Evolutionary conservation across 2,797 vertebrate genomes (phyloP).

Genomic region (Enteromius radiatus): DNA sequence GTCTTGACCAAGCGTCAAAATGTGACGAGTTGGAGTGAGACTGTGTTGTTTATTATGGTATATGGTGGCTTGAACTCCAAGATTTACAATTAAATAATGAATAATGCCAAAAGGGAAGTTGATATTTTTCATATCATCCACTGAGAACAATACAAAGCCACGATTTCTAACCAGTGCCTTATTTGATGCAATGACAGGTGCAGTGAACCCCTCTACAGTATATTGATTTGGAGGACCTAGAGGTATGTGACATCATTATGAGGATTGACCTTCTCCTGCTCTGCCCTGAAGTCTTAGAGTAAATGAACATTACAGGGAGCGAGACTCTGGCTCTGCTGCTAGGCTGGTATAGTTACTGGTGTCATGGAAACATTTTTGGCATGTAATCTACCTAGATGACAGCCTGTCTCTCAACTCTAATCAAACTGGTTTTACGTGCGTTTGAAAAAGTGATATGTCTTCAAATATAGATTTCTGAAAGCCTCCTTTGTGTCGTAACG

Average conservation of each 20-base stretch:
- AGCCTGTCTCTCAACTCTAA: conserved; percentile 64
- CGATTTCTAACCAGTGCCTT: conserved; percentile 69
- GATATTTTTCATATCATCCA: conserved; percentile 76
- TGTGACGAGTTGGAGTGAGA: too few relatives aligned
- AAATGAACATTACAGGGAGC: conserved; percentile 53
- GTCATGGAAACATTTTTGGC: conserved; percentile 73
- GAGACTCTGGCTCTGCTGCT: conserved; percentile 41
- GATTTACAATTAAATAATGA: conserved; percentile 66
- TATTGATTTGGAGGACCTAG: conserved; percentile 81
- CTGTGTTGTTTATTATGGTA: background rate
- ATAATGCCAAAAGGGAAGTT: conserved; percentile 70
- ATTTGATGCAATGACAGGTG: conserved; percentile 77
- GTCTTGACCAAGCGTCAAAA: too few relatives aligned
- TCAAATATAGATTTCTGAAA: background rate
- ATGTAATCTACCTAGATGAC: conserved; percentile 82
- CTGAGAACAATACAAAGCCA: conserved; percentile 69
- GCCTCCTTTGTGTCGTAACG: background rate
- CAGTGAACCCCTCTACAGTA: conserved; percentile 67
- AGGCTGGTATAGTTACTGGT: conserved; percentile 42
- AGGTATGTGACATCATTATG: conserved; percentile 84
- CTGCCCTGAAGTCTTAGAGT: conserved; percentile 75
- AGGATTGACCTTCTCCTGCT: conserved; percentile 80
- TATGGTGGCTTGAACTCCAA: conserved; percentile 19
- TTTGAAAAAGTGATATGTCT: conserved; percentile 1
- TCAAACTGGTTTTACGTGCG: conserved; percentile 59